Conservation (phyloP, 2,113 vertebrate genomes). For the Peromyscus maniculatus region DNA sequence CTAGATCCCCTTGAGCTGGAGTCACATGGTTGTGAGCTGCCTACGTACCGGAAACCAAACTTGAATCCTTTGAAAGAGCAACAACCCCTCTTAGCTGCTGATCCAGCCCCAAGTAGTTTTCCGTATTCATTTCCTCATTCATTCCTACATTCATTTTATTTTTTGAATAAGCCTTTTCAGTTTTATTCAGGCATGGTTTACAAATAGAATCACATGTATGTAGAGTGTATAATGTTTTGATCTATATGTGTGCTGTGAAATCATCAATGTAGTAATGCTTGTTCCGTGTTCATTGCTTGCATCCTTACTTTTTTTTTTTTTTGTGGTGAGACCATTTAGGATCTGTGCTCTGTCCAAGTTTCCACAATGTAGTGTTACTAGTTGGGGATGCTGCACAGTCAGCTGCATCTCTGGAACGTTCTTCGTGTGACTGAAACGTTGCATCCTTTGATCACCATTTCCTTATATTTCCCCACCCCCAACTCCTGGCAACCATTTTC, state of each 20-base stretch:
- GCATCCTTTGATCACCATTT: neutral
- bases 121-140: neutral
- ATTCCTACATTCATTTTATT: neutral
- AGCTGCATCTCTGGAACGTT: neutral
- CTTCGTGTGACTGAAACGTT: neutral
- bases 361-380: neutral
- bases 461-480: neutral
- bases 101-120: neutral
- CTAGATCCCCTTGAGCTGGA: neutral
- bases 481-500: neutral
- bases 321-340: neutral
- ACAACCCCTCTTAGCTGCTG: neutral
- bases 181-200: neutral
- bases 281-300: neutral
- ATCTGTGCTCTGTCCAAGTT: neutral
- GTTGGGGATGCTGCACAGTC: neutral
- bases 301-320: neutral
- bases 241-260: neutral
- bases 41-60: neutral
- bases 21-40: neutral
- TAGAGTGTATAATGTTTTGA: neutral
- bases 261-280: neutral
- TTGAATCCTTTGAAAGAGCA: neutral
- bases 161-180: neutral
- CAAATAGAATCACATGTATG: neutral